Evolutionary conservation across 1,140 invertebrate genomes (phyloP).

Genomic region (Drosophila sproati): DNA sequence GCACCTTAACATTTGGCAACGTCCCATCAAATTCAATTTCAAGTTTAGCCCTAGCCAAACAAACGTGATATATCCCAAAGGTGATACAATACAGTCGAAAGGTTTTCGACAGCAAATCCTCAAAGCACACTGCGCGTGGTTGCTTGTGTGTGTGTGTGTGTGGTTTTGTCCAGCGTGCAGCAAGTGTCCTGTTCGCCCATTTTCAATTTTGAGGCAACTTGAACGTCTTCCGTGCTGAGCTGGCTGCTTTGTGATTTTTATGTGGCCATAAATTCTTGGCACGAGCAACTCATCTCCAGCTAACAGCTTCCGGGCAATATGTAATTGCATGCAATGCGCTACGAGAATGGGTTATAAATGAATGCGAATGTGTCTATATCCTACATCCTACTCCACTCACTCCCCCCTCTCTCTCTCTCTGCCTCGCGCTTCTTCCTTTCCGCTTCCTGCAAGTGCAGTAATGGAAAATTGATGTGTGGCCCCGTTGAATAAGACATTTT

Average conservation of each 20-base stretch:
- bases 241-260: conserved; percentile 69
- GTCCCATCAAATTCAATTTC: conserved; percentile 70
- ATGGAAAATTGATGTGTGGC: conserved; percentile 31
- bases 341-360: conserved; percentile 41
- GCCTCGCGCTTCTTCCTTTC: not conserved
- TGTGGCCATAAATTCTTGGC: conserved; percentile 68
- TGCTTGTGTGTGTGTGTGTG: not conserved
- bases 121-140: no score
- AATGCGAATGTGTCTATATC: conserved; percentile 31
- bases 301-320: conserved; percentile 18
- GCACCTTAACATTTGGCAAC: conserved; percentile 30
- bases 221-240: conserved; percentile 27
- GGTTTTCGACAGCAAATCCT: conserved; percentile 15
- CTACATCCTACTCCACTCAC: not conserved
- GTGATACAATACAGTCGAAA: conserved; percentile 40
- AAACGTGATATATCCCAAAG: conserved; percentile 67
- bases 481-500: conserved; percentile 32
- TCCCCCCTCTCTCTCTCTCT: not conserved
- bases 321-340: conserved; percentile 45
- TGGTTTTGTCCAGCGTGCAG: conserved; percentile 1
- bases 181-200: conserved; percentile 18
- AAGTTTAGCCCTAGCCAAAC: conserved; percentile 64
- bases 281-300: conserved; percentile 35
- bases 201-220: conserved; percentile 39
- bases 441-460: conserved; percentile 4